A percentile compares a stretch with the other conserved stretches of the same genome.
These are phyloP conservation scores for Alauda arvensis DNA, from an alignment of 2,797 vertebrate genomes.

Conservation along the genomic window DNA sequence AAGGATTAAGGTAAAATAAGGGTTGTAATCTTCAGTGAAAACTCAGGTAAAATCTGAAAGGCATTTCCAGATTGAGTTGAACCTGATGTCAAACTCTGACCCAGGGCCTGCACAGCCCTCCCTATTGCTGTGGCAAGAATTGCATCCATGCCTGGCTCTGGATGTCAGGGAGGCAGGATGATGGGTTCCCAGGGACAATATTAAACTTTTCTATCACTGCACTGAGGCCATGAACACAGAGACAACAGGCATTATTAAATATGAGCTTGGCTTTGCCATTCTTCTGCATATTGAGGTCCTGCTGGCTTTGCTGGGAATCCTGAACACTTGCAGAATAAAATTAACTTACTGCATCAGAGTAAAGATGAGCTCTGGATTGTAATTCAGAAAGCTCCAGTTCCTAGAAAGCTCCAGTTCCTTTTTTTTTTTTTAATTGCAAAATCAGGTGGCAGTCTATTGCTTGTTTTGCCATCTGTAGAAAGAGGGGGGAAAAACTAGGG, in stretches of 20 bases:
- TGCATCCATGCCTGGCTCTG: background rate
- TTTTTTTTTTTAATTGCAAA: background rate
- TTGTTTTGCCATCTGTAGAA: background rate
- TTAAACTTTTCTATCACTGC: background rate
- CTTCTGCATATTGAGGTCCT: background rate
- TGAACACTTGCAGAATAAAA: background rate
- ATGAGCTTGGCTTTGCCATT: background rate
- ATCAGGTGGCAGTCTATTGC: background rate
- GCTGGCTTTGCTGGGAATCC: background rate
- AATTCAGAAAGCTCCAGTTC: background rate
- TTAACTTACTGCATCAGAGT: background rate
- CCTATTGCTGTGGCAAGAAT: background rate
- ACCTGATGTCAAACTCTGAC: background rate
- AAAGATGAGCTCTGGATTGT: background rate
- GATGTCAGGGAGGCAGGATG: background rate
- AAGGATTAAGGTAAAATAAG: background rate
- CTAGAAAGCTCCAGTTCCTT: background rate
- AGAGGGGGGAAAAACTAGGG: background rate
- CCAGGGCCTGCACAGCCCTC: background rate
- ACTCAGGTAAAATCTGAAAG: background rate
- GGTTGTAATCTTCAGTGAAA: background rate
- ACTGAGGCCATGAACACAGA: background rate
- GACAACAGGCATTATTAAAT: background rate
- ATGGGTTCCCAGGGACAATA: background rate
- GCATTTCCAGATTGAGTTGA: background rate